phyloP scores from a whole-genome alignment of 2,113 vertebrate genomes.

The Cinclus mexicanus region DNA sequence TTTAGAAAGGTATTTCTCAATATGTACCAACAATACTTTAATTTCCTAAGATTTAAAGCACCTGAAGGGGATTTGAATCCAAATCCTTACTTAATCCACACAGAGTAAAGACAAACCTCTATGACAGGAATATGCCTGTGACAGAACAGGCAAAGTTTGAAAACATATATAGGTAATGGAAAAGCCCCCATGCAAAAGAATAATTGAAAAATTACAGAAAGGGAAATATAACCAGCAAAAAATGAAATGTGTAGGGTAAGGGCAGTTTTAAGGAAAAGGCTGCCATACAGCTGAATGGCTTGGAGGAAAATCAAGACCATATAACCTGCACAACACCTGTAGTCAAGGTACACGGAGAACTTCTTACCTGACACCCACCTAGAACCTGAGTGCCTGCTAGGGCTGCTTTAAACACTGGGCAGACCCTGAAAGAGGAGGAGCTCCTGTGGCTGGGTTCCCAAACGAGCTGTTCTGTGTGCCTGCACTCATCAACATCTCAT shows the following conservation, averaged over 20 bases:
- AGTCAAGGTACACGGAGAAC: not conserved
- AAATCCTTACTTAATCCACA: not conserved
- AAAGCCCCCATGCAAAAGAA: not conserved
- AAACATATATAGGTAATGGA: not conserved
- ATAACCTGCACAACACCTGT: fast-evolving
- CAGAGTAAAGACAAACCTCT: not conserved
- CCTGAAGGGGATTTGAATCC: not conserved
- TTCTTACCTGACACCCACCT: not conserved
- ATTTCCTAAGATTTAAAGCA: not conserved
- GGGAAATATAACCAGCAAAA: not conserved
- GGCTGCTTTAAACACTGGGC: not conserved
- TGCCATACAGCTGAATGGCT: not conserved
- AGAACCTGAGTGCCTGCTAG: not conserved
- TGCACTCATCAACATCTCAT: not conserved
- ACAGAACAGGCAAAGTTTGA: not conserved
- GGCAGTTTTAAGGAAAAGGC: not conserved
- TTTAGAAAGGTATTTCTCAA: not conserved
- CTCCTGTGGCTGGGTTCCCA: not conserved
- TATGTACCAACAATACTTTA: not conserved
- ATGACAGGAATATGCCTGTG: not conserved
- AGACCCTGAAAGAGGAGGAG: not conserved
- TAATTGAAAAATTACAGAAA: not conserved
- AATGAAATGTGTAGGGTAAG: not conserved
- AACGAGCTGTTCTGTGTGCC: not conserved
- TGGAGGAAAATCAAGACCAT: not conserved